Percentiles rank a stretch among this genome's conserved stretches.
These are phyloP conservation scores for Cyprinodon variegatus DNA, from an alignment of 2,113 vertebrate species.

Conservation along the genomic window DNA sequence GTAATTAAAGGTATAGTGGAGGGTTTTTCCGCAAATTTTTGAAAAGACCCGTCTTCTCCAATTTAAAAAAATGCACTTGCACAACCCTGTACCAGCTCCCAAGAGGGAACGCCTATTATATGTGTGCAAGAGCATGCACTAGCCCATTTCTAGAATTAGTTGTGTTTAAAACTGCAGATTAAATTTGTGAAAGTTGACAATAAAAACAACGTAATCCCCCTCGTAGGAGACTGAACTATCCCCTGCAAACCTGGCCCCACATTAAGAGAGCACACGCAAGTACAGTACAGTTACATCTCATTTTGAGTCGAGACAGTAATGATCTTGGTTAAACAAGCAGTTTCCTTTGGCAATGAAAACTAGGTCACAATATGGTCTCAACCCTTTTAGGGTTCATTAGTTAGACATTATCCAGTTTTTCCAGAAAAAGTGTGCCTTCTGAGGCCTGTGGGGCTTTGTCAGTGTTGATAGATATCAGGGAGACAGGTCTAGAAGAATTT, in stretches of 20 bases:
- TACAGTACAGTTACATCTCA: constrained; percentile 58
- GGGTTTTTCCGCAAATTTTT: no score
- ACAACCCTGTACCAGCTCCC: no score
- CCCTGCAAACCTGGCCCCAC: constrained; percentile 46
- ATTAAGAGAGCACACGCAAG: constrained; percentile 62
- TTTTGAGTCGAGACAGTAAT: constrained; percentile 55
- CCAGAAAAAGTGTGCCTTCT: not conserved
- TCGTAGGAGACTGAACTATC: constrained; percentile 18
- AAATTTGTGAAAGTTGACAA: constrained; percentile 7
- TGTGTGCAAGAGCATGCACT: not conserved
- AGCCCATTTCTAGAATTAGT: not conserved
- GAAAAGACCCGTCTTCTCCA: no score
- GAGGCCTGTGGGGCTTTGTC: not conserved
- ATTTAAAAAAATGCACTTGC: no score
- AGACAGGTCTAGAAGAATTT: not conserved
- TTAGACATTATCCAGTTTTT: constrained; percentile 21
- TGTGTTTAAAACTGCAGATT: constrained; percentile 15
- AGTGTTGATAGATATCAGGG: not conserved
- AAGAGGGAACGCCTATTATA: no score
- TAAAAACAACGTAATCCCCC: constrained; percentile 23
- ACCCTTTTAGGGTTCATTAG: constrained; percentile 19
- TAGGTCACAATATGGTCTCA: constrained; percentile 50
- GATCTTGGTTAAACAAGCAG: constrained; percentile 45
- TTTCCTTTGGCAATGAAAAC: constrained; percentile 47
- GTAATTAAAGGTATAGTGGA: no score